Evolutionary conservation across 2,797 vertebrate species (phyloP), one percentile per base, ranked within the genome.

Genomic region (Pogoniulus pusillus): DNA sequence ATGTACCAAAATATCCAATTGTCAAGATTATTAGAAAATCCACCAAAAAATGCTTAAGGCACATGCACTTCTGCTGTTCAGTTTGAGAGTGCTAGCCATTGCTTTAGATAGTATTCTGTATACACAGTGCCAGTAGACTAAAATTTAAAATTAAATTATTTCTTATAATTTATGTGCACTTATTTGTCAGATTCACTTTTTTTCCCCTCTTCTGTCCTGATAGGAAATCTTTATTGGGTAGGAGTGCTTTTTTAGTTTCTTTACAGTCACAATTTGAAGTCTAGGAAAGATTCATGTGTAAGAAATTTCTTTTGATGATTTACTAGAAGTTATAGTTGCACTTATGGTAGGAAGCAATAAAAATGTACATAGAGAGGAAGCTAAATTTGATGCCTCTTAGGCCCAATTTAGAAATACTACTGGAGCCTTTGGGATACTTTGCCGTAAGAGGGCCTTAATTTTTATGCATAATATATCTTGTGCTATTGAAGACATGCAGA

Each of bases 271-370:
- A 64, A 16, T 65, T 35, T 72, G 45, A 83, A 79, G 79, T 60
- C 32, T 76, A 64, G 60, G 51, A 84, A 91, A 87, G 26, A 77
- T 57, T 51, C 17, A 57, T 27, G 29, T 58, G 13, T 54, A 85
- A 81, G 51, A 64, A 54, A 71, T 90, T 59, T 64, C 32, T 78
- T 91, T 57, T 71, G 37, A 53, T 87, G 80, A 82, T 89, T 89
- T 91, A 83, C 51, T 73, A 55, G 59, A 89, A 76, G n/a, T 45
- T 82, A 53, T 43, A 49, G 82, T 86, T 83, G 39, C 49, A 54
- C 26, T 83, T 84, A 79, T 45, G 32, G 49, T 88, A 83, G 85
- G 89, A 89, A 94, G 74, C 60, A 74, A 79, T 91, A 95, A 91
- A 92, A 93, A 63, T 0, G 1, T 91, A 90, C 66, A 45, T 88